Base-by-base conservation (phyloP, 2,113 vertebrate genomes). In the Daboia siamensis region DNA sequence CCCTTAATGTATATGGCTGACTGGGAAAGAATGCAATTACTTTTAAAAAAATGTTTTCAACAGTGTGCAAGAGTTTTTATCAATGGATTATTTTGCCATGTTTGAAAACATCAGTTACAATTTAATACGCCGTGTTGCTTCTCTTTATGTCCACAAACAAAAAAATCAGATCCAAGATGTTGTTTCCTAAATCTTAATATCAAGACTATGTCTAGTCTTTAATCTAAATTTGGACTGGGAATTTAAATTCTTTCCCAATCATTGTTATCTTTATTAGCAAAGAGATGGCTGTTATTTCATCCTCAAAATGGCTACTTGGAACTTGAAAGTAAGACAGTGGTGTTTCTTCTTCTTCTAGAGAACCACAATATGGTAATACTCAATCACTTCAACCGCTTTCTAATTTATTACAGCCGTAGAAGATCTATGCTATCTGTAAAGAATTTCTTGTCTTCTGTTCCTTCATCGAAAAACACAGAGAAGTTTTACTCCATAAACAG, bases 201-300 rank as follows among this genome's bases (percentile, higher is more conserved):
- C 86, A 88, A 51, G 54, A 9, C 5, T 56, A 10, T 57, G n/a
- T 6, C 5, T 57, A 33, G 29, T 29, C 51, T 7, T 21, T 87
- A n/a, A 57, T 26, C 56, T n/a, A 10, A 24, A 12, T 21, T 57
- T 24, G 11, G 52, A 55, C 7, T 33, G 55, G 23, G 21, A 10
- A 29, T 55, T 10, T 33, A 88, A 88, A 88, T 88, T 56, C 10
- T 57, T 21, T 24, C 5, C 54, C 21, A 33, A 20, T 74, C 33
- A 21, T 17, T 1, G 2, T 29, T 55, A 12, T 93, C 91, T 93
- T 90, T 92, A 89, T 59, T 26, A 92, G 74, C 92, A 94, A 61
- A 91, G 93, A 93, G 94, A 46, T 54, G 12, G 2, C 51, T 52
- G 23, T 26, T 87, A 24, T 24, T 87, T 87, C 13, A 54, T 87